phyloP scores from a whole-genome alignment of 2,113 vertebrate species.

The Cynopterus brachyotis region DNA sequence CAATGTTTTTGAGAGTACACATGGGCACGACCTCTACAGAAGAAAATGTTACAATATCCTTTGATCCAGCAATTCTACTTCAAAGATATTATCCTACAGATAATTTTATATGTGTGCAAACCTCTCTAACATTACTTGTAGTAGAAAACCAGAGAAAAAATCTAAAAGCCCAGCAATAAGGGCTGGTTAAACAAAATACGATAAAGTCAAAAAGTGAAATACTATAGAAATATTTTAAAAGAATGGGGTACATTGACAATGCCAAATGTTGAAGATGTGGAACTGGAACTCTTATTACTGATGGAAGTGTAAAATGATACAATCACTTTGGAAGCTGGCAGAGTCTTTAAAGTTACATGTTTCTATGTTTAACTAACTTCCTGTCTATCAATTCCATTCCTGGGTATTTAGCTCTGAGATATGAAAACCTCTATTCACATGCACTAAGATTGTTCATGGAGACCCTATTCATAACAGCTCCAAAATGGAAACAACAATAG shows the following conservation, averaged over 20 bases:
- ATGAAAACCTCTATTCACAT: not conserved
- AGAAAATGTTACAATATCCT: not conserved
- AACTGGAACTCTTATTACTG: not conserved
- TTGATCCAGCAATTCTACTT: not conserved
- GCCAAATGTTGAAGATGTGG: not conserved
- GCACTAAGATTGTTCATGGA: not conserved
- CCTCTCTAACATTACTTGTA: not conserved
- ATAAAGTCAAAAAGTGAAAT: not conserved
- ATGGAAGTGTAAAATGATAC: not conserved
- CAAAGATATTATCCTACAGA: not conserved
- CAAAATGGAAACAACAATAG: not conserved
- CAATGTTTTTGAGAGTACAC: not conserved
- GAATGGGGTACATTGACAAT: not conserved
- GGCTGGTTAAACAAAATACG: not conserved
- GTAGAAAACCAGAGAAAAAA: slow-evolving; percentile 1
- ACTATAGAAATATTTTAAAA: not conserved
- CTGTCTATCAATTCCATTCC: not conserved
- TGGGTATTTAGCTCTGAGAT: not conserved
- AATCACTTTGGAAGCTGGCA: not conserved
- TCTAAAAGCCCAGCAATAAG: not conserved
- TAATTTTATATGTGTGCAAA: not conserved
- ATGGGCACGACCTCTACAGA: not conserved
- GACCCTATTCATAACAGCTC: not conserved
- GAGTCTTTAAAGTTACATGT: not conserved
- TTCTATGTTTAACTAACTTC: not conserved